Percentiles rank a stretch among this genome's conserved stretches.
These are phyloP conservation scores for Spinus pinus DNA, from an alignment of 2,797 vertebrate species.

Conservation along the genomic window DNA sequence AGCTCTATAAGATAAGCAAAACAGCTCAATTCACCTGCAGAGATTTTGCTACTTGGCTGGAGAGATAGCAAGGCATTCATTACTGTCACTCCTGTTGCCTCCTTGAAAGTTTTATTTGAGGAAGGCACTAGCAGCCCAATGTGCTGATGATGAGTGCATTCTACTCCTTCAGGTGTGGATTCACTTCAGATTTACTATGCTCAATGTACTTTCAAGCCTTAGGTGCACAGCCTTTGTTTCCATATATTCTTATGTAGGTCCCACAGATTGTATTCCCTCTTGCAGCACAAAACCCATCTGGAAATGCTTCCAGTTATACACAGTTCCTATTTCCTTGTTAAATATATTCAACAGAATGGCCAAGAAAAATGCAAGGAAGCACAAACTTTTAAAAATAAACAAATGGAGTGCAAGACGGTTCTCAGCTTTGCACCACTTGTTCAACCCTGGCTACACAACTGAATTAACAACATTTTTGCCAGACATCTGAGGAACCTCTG, in stretches of 20 bases:
- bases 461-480: not conserved
- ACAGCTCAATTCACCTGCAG: not conserved
- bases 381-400: not conserved
- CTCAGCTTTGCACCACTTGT: accelerated
- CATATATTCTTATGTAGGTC: not conserved
- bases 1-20: not conserved
- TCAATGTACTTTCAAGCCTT: not conserved
- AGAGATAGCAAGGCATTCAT: not conserved
- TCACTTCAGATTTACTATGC: not conserved
- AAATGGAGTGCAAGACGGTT: not conserved
- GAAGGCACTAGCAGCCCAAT: not conserved
- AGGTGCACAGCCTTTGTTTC: not conserved
- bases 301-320: not conserved
- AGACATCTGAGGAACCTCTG: not conserved
- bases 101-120: not conserved
- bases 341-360: not conserved
- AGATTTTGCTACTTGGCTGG: not conserved
- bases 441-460: not conserved
- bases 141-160: not conserved
- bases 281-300: not conserved
- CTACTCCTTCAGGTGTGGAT: not conserved
- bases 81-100: not conserved
- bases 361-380: not conserved
- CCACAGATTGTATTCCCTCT: not conserved
- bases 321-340: not conserved